Conservation (phyloP, 1,140 invertebrate genomes). For the Magallana ariakensis region DNA sequence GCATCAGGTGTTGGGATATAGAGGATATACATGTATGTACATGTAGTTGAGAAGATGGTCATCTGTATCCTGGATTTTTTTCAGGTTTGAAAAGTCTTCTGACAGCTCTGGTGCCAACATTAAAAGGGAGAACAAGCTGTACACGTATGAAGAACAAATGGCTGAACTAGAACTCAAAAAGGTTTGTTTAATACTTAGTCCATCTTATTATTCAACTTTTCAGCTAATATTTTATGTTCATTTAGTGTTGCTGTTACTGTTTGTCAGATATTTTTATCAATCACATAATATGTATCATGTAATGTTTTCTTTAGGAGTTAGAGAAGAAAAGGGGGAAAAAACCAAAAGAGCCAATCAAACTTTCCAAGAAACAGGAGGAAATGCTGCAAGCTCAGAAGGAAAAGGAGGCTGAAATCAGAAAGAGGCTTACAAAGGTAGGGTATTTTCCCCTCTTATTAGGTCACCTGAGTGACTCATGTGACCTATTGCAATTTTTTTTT, state of each 20-base stretch:
- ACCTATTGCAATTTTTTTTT: too few relatives aligned
- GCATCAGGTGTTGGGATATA: too few relatives aligned
- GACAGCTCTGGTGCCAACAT: conserved; percentile 87
- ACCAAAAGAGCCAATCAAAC: conserved; percentile 85
- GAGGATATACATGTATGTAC: neutral
- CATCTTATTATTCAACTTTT: too few relatives aligned
- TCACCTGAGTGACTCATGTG: too few relatives aligned
- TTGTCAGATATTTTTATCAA: too few relatives aligned
- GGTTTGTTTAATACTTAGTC: conserved; percentile 65
- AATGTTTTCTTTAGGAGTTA: neutral
- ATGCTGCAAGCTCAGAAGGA: conserved; percentile 91
- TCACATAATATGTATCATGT: too few relatives aligned
- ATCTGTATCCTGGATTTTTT: neutral
- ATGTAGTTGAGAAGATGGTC: neutral
- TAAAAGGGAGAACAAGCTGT: conserved; percentile 97
- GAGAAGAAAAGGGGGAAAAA: conserved; percentile 93
- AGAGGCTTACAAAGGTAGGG: conserved; percentile 83
- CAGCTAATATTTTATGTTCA: too few relatives aligned
- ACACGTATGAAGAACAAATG: conserved; percentile 97
- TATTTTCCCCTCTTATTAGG: too few relatives aligned
- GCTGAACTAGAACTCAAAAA: conserved; percentile 94
- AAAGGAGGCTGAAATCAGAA: conserved; percentile 90
- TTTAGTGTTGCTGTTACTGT: neutral
- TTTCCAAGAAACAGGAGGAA: conserved; percentile 96
- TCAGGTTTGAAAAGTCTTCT: conserved; percentile 80